Evolutionary conservation across 2,888 invertebrate genomes (phyloP).

Genomic region (Drosophila helvetica): DNA sequence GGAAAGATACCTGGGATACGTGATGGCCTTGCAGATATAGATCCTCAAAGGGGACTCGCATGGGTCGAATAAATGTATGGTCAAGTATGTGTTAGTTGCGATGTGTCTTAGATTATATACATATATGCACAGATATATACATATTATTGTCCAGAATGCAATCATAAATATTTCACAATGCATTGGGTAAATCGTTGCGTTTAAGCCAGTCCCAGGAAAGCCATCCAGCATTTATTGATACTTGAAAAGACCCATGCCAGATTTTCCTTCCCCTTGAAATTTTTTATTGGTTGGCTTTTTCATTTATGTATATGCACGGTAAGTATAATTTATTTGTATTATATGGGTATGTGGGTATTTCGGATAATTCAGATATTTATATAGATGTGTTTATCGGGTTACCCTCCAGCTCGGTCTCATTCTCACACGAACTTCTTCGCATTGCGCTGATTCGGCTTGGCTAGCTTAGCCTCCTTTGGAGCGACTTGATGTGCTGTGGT

Average conservation of each 20-base stretch:
- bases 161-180: neutral
- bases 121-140: too few relatives aligned
- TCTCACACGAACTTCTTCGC: neutral
- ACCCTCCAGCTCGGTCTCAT: too few relatives aligned
- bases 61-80: neutral
- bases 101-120: too few relatives aligned
- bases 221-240: neutral
- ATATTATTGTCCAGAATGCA: too few relatives aligned
- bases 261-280: neutral
- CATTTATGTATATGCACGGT: neutral
- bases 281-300: neutral
- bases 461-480: neutral
- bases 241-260: neutral
- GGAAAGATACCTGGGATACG: constrained; percentile 48
- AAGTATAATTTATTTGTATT: neutral
- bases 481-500: too few relatives aligned
- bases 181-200: neutral
- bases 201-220: neutral
- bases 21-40: constrained; percentile 47
- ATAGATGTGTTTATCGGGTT: too few relatives aligned
- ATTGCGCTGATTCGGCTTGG: neutral
- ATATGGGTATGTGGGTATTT: neutral
- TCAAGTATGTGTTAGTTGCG: neutral
- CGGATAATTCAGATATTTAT: neutral
- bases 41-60: neutral